Evolutionary conservation across 2,113 vertebrate genomes (phyloP).

Genomic region (Galbula dea): DNA sequence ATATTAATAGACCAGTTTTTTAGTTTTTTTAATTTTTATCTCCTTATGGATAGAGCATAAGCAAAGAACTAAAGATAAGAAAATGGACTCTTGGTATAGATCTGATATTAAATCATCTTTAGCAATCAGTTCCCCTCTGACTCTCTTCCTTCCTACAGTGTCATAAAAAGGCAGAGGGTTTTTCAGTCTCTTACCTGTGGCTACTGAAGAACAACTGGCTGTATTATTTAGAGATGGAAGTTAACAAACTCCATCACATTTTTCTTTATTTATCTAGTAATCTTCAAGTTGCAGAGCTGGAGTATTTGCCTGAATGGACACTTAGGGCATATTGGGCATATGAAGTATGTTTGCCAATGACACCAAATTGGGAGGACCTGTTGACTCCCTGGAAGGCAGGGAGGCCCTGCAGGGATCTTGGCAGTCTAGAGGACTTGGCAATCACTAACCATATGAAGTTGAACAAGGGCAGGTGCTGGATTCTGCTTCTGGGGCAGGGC

Average conservation of each 20-base stretch:
- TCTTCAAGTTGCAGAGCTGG: not conserved
- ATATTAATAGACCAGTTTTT: slow-evolving; percentile 31
- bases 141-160: not conserved
- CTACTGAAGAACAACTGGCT: not conserved
- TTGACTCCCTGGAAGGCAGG: too few relatives aligned
- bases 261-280: not conserved
- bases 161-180: not conserved
- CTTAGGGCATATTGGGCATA: not conserved
- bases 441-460: too few relatives aligned
- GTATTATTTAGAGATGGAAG: not conserved
- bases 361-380: too few relatives aligned
- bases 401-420: too few relatives aligned
- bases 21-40: not conserved
- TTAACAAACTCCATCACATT: not conserved
- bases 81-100: not conserved
- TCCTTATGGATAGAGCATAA: not conserved
- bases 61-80: not conserved
- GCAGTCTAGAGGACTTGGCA: too few relatives aligned
- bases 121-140: not conserved
- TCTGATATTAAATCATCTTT: not conserved
- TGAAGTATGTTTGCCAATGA: too few relatives aligned
- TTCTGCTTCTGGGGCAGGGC: too few relatives aligned
- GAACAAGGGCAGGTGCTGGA: too few relatives aligned
- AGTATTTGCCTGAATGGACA: not conserved
- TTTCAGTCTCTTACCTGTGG: not conserved